Evolutionary conservation across 2,113 vertebrate species (phyloP), one percentile per base, ranked within the genome.

Genomic region (Pseudorasbora parva): DNA sequence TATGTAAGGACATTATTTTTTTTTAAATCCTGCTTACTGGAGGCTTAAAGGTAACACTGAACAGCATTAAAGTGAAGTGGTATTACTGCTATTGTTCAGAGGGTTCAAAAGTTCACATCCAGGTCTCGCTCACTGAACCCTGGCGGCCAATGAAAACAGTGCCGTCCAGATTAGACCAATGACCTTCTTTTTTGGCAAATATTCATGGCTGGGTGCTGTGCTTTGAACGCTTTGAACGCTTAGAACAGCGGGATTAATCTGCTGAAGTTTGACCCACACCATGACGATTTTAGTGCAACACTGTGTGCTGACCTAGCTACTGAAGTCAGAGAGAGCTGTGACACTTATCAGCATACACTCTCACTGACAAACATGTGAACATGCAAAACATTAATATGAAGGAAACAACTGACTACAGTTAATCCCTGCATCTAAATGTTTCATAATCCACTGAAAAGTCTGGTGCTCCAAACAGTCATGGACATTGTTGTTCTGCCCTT

Each of bases 1-100:
- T 94, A 95, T 94, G 95, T 95, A 96, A 97, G 96, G 96, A 94
- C 96, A 94, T 97, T 96, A 97, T 97, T 97, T 97, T 96, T 93
- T 94, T 96, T 93, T 94, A 9, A 95, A 93, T 93, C 92, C 93
- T 84, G 88, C 93, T 92, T 92, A 93, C 88, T 76, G 88, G 86
- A 72, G 88, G 91, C 92, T 93, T 94, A 93, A 91, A 92, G 89
- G 91, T 92, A 94, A 92, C 90, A 93, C 83, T 93, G 92, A 94
- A 91, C 86, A 68, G 90, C 81, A 91, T 93, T 92, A 91, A 82
- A 88, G 88, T 85, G 89, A 89, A 86, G 87, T 66, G 83, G 86
- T 86, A 88, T 88, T 89, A 88, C 89, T 90, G 91, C 89, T 93
- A 90, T 91, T 87, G 87, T 90, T 88, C 60, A 87, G 86, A 82